Conservation (phyloP, 2,797 vertebrate genomes). For the Notolepis coatsorum region DNA sequence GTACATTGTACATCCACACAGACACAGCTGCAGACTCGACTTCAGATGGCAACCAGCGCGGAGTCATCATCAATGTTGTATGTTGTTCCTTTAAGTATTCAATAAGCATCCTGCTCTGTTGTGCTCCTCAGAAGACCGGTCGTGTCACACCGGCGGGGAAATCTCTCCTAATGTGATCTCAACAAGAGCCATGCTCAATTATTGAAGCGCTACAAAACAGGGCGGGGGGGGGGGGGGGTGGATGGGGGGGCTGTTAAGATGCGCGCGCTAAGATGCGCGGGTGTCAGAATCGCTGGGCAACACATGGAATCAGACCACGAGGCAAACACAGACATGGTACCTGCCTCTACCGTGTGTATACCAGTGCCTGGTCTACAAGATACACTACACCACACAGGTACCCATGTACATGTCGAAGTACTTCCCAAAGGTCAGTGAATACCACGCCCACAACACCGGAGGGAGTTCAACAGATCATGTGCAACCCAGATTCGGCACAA, state of each 20-base stretch:
- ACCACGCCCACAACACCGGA: too few relatives aligned
- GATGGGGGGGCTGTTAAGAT: not conserved
- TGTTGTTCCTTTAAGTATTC: conserved; percentile 63
- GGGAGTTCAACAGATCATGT: too few relatives aligned
- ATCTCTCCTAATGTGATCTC: conserved; percentile 52
- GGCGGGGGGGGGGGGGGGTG: not conserved
- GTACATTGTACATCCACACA: not conserved
- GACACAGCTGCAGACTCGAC: conserved; percentile 2
- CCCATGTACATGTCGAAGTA: too few relatives aligned
- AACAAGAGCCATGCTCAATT: conserved; percentile 50
- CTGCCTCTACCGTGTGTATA: too few relatives aligned
- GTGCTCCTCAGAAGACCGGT: conserved; percentile 46
- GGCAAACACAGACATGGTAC: too few relatives aligned
- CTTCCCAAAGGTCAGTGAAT: too few relatives aligned
- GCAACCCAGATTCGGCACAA: too few relatives aligned
- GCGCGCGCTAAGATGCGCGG: not conserved
- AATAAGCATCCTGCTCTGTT: conserved; percentile 38
- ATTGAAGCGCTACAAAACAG: conserved; percentile 55
- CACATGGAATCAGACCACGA: not conserved
- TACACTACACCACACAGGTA: too few relatives aligned
- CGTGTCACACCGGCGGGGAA: conserved; percentile 46
- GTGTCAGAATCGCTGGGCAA: not conserved
- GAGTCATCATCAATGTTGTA: conserved; percentile 70
- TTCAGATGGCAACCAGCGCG: conserved; percentile 8
- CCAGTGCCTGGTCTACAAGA: too few relatives aligned